These are phyloP conservation scores for Darevskia nairensis DNA, from an alignment of 2,797 vertebrate species.

Conservation along the genomic window DNA sequence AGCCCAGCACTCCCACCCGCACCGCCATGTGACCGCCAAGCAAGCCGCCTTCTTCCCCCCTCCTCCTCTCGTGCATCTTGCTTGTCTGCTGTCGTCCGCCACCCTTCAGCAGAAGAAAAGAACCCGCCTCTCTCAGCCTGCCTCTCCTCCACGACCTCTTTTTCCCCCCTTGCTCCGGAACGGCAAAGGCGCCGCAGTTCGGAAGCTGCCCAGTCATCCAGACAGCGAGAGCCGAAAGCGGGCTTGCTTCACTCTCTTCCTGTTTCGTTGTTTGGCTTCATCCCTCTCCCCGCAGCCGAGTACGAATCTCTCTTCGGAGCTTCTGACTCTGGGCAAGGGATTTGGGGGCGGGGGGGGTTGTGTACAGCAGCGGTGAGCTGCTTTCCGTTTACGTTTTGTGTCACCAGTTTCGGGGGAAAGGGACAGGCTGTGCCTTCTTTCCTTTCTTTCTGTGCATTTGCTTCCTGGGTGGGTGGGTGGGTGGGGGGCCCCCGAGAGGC, in stretches of 20 bases:
- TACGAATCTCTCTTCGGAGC: constrained; percentile 35
- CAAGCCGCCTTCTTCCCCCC: constrained; percentile 25
- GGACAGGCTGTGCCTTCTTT: not conserved
- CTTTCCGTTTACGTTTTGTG: not conserved
- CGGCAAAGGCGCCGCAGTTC: not conserved
- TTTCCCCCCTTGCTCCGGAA: not conserved
- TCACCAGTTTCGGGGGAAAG: too few relatives aligned
- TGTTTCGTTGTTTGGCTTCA: not conserved
- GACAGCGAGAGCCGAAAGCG: not conserved
- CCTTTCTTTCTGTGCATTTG: too few relatives aligned
- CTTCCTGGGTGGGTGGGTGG: not conserved
- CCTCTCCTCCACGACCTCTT: not conserved
- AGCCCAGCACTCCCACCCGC: constrained; percentile 95
- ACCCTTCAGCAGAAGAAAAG: constrained; percentile 52
- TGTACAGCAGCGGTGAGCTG: constrained; percentile 1
- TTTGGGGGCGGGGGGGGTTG: constrained; percentile 6
- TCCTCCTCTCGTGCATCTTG: constrained; percentile 1
- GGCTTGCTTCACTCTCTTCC: not conserved
- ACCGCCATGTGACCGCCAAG: constrained; percentile 77
- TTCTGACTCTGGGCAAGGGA: constrained; percentile 48
- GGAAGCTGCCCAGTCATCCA: fast-evolving
- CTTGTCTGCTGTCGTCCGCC: constrained; percentile 36
- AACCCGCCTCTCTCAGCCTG: constrained; percentile 51
- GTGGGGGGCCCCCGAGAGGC: too few relatives aligned
- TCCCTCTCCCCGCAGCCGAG: constrained; percentile 31